A percentile compares a stretch with the other conserved stretches of the same genome.
These are phyloP conservation scores for Rhynchomys soricoides DNA, from an alignment of 2,113 vertebrate species.

Conservation along the genomic window DNA sequence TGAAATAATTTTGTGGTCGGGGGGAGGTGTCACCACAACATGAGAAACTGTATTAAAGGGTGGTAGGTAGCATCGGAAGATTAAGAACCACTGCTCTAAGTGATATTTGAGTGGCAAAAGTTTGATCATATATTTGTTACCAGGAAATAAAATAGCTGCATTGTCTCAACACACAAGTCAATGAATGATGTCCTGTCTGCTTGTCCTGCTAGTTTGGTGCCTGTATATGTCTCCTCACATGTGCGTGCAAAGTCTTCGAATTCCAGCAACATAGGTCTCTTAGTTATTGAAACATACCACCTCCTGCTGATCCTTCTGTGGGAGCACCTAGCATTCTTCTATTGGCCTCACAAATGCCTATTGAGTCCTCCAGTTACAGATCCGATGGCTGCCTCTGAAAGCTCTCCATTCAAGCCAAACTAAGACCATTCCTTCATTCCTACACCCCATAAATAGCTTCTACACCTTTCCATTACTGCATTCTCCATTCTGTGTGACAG, in stretches of 20 bases:
- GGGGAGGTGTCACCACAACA: not conserved
- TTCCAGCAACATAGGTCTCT: constrained; percentile 2
- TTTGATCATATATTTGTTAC: not conserved
- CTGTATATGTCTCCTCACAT: not conserved
- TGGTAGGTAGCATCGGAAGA: not conserved
- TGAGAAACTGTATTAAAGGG: not conserved
- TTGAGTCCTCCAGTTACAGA: constrained; percentile 5
- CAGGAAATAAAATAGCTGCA: not conserved
- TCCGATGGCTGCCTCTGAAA: not conserved
- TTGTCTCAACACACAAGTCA: not conserved
- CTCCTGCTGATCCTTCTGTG: not conserved
- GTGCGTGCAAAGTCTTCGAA: not conserved
- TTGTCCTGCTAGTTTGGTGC: not conserved
- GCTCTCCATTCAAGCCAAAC: not conserved
- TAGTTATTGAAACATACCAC: not conserved
- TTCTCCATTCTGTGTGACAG: not conserved
- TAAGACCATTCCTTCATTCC: not conserved
- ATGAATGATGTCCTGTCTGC: not conserved
- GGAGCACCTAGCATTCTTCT: not conserved
- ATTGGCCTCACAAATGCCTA: not conserved
- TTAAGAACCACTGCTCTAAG: not conserved
- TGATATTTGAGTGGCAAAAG: not conserved
- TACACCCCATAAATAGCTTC: not conserved
- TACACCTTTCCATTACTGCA: not conserved
- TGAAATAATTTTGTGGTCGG: not conserved